Percentiles rank a stretch among this genome's conserved stretches.
phyloP scores from a whole-genome alignment of 2,888 invertebrate genomes.

The Frankliniella fusca region DNA sequence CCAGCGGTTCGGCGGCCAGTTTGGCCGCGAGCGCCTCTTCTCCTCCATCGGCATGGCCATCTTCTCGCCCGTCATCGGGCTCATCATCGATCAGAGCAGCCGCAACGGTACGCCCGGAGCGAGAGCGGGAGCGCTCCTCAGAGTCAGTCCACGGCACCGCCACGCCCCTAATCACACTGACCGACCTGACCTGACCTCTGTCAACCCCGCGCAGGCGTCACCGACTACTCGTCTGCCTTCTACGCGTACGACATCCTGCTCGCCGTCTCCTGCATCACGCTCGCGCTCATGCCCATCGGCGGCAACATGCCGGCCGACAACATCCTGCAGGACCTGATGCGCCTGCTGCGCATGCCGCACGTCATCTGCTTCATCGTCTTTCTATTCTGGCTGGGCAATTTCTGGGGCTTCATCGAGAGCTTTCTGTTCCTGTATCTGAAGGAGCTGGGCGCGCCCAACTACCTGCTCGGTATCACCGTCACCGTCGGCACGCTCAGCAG shows the following conservation, averaged over 20 bases:
- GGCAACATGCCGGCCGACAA: constrained; percentile 74
- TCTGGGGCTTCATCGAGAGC: constrained; percentile 86
- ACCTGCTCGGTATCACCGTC: constrained; percentile 75
- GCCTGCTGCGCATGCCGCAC: constrained; percentile 72
- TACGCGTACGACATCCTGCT: constrained; percentile 73
- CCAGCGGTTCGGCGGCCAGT: constrained; percentile 76
- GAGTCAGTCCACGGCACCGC: background rate
- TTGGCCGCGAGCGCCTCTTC: constrained; percentile 73
- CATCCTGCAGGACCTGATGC: constrained; percentile 67
- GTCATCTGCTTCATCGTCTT: constrained; percentile 76
- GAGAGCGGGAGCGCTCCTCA: no score
- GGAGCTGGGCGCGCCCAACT: constrained; percentile 78
- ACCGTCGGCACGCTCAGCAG: constrained; percentile 80
- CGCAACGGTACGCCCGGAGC: constrained; percentile 43
- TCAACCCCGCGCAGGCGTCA: constrained; percentile 58
- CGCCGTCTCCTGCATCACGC: constrained; percentile 66
- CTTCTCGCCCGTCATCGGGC: constrained; percentile 74
- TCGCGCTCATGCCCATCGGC: constrained; percentile 72
- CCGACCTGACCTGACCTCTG: constrained; percentile 41
- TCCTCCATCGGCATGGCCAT: constrained; percentile 79
- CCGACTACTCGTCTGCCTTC: constrained; percentile 84
- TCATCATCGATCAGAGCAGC: constrained; percentile 69
- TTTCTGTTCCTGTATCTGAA: constrained; percentile 81
- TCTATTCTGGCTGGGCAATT: constrained; percentile 75
- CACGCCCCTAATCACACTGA: background rate